Evolutionary conservation across 2,888 invertebrate species (phyloP).

Genomic region (Diarsia rubi): DNA sequence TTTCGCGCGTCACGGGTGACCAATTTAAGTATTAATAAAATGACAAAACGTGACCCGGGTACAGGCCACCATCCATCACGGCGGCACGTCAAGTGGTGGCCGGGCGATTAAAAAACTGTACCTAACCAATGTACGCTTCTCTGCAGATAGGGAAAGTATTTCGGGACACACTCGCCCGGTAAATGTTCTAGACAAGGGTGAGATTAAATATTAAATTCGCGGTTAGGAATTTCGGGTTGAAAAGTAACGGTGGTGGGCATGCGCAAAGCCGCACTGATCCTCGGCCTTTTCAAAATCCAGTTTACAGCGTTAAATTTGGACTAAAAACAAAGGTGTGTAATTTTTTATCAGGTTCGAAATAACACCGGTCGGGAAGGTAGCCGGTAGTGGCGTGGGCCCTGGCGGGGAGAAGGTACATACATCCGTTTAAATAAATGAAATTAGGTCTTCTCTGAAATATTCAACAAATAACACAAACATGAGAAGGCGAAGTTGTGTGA

Average conservation of each 20-base stretch:
- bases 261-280: constrained; percentile 79
- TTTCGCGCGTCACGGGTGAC: constrained; percentile 87
- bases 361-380: constrained; percentile 69
- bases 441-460: constrained; percentile 71
- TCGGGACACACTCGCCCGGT: constrained; percentile 83
- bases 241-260: constrained; percentile 84
- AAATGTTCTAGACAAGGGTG: constrained; percentile 90
- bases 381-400: constrained; percentile 46
- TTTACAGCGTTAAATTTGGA: constrained; percentile 82
- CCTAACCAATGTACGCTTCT: constrained; percentile 81
- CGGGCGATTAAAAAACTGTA: constrained; percentile 88
- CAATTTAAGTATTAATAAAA: constrained; percentile 91
- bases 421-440: constrained; percentile 73
- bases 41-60: constrained; percentile 89
- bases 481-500: constrained; percentile 80
- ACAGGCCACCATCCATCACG: constrained; percentile 87
- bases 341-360: constrained; percentile 81
- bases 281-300: constrained; percentile 81
- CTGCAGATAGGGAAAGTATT: constrained; percentile 82
- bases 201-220: constrained; percentile 90
- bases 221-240: constrained; percentile 89
- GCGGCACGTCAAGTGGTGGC: constrained; percentile 86
- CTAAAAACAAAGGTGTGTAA: constrained; percentile 83
- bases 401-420: constrained; percentile 67
- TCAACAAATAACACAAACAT: constrained; percentile 79